Evolutionary conservation across 2,797 vertebrate species (phyloP).

Genomic region (Enteromius anoplus): DNA sequence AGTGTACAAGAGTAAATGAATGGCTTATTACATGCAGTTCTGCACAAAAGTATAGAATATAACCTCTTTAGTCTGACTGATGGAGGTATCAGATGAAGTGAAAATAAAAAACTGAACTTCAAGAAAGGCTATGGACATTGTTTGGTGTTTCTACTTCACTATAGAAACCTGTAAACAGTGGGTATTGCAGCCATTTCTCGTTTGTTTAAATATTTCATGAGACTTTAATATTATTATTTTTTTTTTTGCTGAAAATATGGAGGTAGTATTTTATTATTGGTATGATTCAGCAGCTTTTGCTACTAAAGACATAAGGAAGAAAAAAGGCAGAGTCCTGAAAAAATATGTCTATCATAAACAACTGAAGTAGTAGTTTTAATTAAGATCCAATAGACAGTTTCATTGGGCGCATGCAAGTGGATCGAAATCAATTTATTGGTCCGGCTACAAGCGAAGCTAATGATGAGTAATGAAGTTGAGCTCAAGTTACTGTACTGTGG

Average conservation of each 20-base stretch:
- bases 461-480: no score
- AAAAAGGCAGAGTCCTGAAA: no score
- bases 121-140: not conserved
- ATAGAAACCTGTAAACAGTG: not conserved
- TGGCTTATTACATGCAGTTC: not conserved
- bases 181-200: not conserved
- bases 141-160: not conserved
- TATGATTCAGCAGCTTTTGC: not conserved
- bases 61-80: not conserved
- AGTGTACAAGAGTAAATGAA: not conserved
- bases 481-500: no score
- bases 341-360: not conserved
- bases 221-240: not conserved
- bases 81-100: not conserved
- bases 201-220: not conserved
- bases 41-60: not conserved
- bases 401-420: no score
- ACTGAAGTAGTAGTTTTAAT: not conserved
- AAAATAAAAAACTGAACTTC: not conserved
- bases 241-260: conserved; percentile 1
- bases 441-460: no score
- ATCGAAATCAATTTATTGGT: no score
- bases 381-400: not conserved
- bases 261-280: not conserved
- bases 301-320: not conserved